Percentiles rank a stretch among this genome's conserved stretches.
Conservation (phyloP, 2,113 vertebrate species). For the Burhinus oedicnemus region DNA sequence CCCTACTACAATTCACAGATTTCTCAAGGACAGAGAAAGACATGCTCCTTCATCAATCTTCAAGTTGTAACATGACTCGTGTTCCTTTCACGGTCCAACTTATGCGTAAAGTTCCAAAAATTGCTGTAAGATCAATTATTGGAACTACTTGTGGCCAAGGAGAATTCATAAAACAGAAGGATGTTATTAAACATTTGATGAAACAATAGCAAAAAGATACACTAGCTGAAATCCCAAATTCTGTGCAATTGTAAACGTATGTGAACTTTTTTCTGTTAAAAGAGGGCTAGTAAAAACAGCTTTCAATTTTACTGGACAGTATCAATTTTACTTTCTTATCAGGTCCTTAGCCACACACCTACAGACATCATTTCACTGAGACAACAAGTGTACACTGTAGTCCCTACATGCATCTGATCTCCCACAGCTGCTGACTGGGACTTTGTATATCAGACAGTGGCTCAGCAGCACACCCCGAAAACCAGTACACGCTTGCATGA, state of each 20-base stretch:
- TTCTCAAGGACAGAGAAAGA: neutral
- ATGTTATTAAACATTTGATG: neutral
- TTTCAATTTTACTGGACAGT: neutral
- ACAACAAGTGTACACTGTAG: neutral
- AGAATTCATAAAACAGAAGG: neutral
- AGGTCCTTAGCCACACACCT: neutral
- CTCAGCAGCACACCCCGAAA: neutral
- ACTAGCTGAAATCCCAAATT: neutral
- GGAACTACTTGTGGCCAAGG: neutral
- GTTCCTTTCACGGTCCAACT: neutral
- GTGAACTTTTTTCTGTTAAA: neutral
- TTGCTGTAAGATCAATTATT: neutral
- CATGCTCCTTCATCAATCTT: neutral
- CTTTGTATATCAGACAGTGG: neutral
- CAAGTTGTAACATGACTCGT: neutral
- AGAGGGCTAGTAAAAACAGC: neutral
- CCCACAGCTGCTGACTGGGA: neutral
- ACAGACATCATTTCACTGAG: neutral
- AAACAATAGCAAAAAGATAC: neutral
- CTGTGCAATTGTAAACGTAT: neutral
- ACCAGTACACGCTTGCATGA: neutral
- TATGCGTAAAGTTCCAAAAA: neutral
- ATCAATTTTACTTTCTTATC: neutral
- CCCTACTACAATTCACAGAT: neutral
- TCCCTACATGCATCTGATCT: rapidly evolving